phyloP scores from a whole-genome alignment of 2,797 vertebrate genomes.

The Oryzias sinensis region DNA sequence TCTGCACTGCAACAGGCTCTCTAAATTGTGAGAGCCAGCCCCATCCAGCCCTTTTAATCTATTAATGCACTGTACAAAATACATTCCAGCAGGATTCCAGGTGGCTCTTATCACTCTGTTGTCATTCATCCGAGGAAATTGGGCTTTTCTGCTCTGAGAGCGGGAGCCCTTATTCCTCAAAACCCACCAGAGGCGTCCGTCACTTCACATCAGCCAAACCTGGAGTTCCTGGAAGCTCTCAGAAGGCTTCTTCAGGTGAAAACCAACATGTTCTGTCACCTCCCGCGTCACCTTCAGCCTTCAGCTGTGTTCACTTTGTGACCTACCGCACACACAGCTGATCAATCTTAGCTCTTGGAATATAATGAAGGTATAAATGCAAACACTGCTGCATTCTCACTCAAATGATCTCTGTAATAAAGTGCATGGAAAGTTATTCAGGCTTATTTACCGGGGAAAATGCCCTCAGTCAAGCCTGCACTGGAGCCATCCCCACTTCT shows the following conservation, averaged over 20 bases:
- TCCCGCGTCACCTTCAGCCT: slow-evolving; percentile 18
- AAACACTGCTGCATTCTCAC: too few relatives aligned
- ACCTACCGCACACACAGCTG: not conserved
- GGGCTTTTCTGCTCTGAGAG: slow-evolving; percentile 18
- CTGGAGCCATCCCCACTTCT: slow-evolving; percentile 19
- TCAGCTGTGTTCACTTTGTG: slow-evolving; percentile 22
- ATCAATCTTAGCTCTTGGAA: too few relatives aligned
- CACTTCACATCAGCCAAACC: slow-evolving; percentile 53
- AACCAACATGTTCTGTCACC: slow-evolving; percentile 22
- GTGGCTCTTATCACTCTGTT: slow-evolving; percentile 16
- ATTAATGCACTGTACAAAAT: slow-evolving; percentile 51
- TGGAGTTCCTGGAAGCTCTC: slow-evolving; percentile 31
- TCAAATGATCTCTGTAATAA: too few relatives aligned
- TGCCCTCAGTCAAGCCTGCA: slow-evolving; percentile 14
- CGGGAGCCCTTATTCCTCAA: slow-evolving; percentile 29
- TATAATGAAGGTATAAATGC: too few relatives aligned
- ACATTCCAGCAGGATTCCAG: slow-evolving; percentile 29
- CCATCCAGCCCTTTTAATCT: slow-evolving; percentile 34
- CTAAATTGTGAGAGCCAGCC: slow-evolving; percentile 28
- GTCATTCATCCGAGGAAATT: slow-evolving; percentile 32
- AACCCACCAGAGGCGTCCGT: slow-evolving; percentile 49
- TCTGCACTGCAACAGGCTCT: slow-evolving; percentile 39
- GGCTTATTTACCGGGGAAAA: slow-evolving; percentile 2
- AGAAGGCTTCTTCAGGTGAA: slow-evolving; percentile 42
- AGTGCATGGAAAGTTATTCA: too few relatives aligned